A percentile compares a stretch with the other conserved stretches of the same genome.
These are phyloP conservation scores for Chrysopilus asiliformis DNA, from an alignment of 2,888 invertebrate species.

Conservation along the genomic window DNA sequence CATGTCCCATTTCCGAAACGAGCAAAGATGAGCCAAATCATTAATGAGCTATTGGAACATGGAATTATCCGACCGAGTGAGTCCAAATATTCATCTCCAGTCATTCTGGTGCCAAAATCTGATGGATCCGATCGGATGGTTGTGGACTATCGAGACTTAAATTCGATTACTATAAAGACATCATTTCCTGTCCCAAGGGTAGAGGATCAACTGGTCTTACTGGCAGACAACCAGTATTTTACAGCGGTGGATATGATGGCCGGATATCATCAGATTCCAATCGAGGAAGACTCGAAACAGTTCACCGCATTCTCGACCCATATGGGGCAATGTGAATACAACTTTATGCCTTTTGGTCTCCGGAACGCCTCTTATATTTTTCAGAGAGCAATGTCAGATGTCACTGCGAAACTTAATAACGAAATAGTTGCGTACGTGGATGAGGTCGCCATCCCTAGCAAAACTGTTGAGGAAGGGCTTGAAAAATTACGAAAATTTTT, in stretches of 20 bases:
- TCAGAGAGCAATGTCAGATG: constrained; percentile 24
- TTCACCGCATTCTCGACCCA: constrained; percentile 29
- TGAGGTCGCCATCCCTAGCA: constrained; percentile 18
- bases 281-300: constrained; percentile 21
- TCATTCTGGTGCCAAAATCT: no score
- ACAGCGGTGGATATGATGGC: constrained; percentile 23
- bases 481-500: constrained; percentile 15
- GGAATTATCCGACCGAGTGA: constrained; percentile 10
- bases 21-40: constrained; percentile 4
- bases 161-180: no score
- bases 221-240: constrained; percentile 20
- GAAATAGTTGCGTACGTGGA: constrained; percentile 18
- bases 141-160: no score
- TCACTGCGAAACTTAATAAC: constrained; percentile 13
- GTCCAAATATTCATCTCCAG: not conserved
- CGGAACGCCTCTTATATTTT: constrained; percentile 28
- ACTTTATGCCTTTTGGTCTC: constrained; percentile 29
- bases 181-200: no score
- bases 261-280: constrained; percentile 26
- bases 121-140: no score
- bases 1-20: no score
- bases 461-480: constrained; percentile 15
- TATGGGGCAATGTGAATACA: constrained; percentile 27
- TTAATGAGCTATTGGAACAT: constrained; percentile 8
- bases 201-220: no score